Conservation (phyloP, 1,140 invertebrate species). For the Drosophila mauritiana region DNA sequence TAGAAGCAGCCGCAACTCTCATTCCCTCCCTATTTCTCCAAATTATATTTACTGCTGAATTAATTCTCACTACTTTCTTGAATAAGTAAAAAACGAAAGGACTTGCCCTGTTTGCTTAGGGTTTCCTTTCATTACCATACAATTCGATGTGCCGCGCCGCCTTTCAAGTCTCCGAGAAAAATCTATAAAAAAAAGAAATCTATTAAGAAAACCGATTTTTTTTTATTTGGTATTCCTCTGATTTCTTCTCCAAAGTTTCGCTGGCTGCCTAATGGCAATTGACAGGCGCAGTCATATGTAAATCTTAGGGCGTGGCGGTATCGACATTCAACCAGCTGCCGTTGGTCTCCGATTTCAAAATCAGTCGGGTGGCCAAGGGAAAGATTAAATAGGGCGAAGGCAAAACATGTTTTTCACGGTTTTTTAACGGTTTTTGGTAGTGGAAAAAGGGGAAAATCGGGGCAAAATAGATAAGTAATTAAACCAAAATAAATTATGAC, state of each 20-base stretch:
- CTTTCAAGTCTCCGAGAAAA: conserved; percentile 44
- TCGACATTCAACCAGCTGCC: conserved; percentile 33
- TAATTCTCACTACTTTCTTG: conserved; percentile 70
- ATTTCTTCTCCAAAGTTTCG: conserved; percentile 44
- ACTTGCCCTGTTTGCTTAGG: conserved; percentile 72
- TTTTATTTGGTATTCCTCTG: conserved; percentile 2
- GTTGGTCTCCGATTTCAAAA: conserved; percentile 46
- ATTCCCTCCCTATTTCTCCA: conserved; percentile 34
- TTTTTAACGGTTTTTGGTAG: conserved; percentile 32
- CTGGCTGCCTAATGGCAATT: conserved; percentile 64
- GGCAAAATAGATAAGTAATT: not conserved
- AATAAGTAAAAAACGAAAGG: conserved; percentile 23
- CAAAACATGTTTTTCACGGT: conserved; percentile 30
- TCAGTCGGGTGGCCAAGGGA: conserved; percentile 19
- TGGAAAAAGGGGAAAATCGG: conserved; percentile 24
- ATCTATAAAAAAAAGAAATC: conserved; percentile 41
- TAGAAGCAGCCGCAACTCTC: conserved; percentile 47
- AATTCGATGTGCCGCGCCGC: conserved; percentile 36
- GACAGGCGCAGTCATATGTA: conserved; percentile 79
- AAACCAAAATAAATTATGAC: not conserved
- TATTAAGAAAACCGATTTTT: conserved; percentile 66
- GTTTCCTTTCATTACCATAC: conserved; percentile 54
- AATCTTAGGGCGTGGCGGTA: conserved; percentile 51
- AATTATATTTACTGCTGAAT: conserved; percentile 81
- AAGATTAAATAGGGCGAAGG: conserved; percentile 18